phyloP scores from a whole-genome alignment of 37 sponge, comb jelly and placozoan species.

The Axinella damicornis region DNA sequence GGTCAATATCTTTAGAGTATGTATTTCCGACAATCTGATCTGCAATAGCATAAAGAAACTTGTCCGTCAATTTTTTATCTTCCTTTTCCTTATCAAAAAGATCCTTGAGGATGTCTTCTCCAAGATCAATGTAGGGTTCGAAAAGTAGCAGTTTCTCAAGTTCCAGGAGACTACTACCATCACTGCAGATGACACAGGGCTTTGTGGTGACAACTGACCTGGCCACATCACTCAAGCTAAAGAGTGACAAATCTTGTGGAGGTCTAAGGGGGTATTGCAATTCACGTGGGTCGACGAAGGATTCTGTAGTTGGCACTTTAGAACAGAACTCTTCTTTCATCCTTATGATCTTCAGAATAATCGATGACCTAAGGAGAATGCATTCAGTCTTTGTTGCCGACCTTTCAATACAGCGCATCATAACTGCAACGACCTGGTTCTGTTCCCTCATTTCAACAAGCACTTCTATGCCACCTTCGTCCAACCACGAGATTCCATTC shows the following conservation, averaged over 20 bases:
- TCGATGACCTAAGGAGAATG: not conserved
- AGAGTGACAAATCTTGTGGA: not conserved
- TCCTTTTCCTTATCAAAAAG: too few relatives aligned
- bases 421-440: not conserved
- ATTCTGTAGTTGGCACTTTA: not conserved
- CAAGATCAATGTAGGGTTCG: not conserved
- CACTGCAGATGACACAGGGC: not conserved
- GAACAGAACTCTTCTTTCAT: not conserved
- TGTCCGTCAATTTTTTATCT: too few relatives aligned
- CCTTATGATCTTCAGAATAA: not conserved
- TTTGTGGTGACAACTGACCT: not conserved
- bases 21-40: too few relatives aligned
- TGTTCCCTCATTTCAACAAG: slow-evolving; percentile 26
- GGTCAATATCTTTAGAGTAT: too few relatives aligned
- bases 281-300: not conserved
- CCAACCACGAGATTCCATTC: slow-evolving; percentile 28
- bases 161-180: not conserved
- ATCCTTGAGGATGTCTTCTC: not conserved
- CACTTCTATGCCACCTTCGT: not conserved
- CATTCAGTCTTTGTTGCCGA: not conserved
- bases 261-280: not conserved
- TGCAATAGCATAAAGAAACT: too few relatives aligned
- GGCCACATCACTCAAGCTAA: not conserved
- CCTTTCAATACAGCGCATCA: slow-evolving; percentile 20
- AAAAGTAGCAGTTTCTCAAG: not conserved